Percentiles rank a stretch among this genome's conserved stretches.
Conservation (phyloP, 2,888 invertebrate genomes). For the Ptychoptera albimana region DNA sequence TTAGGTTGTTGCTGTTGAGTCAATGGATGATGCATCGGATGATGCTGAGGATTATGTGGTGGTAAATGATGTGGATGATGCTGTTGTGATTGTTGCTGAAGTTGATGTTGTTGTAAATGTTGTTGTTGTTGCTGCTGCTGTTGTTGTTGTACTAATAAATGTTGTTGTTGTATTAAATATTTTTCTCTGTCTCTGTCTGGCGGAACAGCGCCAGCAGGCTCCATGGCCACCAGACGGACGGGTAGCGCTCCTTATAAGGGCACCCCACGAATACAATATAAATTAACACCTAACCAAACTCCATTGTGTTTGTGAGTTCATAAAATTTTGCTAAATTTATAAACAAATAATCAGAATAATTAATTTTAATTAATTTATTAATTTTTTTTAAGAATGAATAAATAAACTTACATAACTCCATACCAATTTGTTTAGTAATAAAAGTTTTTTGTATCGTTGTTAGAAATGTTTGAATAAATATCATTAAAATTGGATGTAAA, state of each 20-base stretch:
- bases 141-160: conserved; percentile 6
- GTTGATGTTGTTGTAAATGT: conserved; percentile 14
- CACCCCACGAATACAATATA: conserved; percentile 9
- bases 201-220: conserved; percentile 25
- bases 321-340: conserved; percentile 20
- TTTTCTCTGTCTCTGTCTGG: conserved; percentile 22
- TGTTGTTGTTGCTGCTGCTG: conserved; percentile 12
- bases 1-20: conserved; percentile 4
- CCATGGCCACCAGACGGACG: conserved; percentile 24
- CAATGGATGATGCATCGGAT: neutral
- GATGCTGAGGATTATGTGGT: neutral
- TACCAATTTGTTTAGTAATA: conserved; percentile 8
- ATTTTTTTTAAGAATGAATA: conserved; percentile 2
- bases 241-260: conserved; percentile 6
- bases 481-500: no score
- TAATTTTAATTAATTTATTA: conserved; percentile 1
- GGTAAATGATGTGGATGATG: conserved; percentile 9
- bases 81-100: conserved; percentile 9
- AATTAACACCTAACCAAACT: conserved; percentile 26
- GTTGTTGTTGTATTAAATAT: conserved; percentile 7
- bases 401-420: conserved; percentile 7
- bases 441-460: no score
- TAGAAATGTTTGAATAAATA: no score
- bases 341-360: neutral
- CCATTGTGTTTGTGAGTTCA: conserved; percentile 27